phyloP scores from a whole-genome alignment of 1,140 invertebrate genomes.

The Oreohelix idahoensis region DNA sequence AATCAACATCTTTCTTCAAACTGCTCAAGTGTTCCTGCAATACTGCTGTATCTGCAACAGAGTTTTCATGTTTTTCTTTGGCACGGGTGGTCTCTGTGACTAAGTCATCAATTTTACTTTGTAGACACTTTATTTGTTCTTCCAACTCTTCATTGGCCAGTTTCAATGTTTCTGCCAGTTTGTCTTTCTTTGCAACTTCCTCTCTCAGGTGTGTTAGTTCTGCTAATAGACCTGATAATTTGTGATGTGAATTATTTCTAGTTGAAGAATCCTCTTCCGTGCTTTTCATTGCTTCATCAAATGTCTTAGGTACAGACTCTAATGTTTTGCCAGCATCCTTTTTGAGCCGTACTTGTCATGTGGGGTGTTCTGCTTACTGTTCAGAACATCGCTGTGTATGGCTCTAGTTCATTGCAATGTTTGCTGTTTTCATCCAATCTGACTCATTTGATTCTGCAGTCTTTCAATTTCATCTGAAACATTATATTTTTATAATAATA shows the following conservation, averaged over 20 bases:
- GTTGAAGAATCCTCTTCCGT: too few species aligned
- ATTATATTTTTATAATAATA: too few species aligned
- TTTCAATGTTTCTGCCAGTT: background rate
- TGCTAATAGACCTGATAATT: background rate
- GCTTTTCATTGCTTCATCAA: too few species aligned
- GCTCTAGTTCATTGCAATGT: background rate
- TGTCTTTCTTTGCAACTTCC: conserved; percentile 13
- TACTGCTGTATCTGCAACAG: background rate
- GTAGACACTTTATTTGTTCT: conserved; percentile 8
- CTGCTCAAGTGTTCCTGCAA: too few species aligned
- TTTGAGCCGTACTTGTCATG: background rate
- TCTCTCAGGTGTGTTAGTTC: background rate
- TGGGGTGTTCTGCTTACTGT: background rate
- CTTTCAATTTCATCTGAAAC: conserved; percentile 39
- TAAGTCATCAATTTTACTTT: background rate
- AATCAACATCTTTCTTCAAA: too few species aligned
- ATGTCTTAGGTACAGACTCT: too few species aligned
- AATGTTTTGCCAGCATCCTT: too few species aligned
- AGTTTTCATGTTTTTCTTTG: background rate
- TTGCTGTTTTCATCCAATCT: conserved; percentile 27
- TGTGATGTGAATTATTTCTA: background rate
- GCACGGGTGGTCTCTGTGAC: background rate
- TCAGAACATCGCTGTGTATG: background rate
- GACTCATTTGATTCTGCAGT: conserved; percentile 38
- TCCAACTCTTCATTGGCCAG: background rate